Evolutionary conservation across 2,888 invertebrate species (phyloP), one percentile per base, ranked within the genome.

Genomic region (Lacanobia wlatinum): DNA sequence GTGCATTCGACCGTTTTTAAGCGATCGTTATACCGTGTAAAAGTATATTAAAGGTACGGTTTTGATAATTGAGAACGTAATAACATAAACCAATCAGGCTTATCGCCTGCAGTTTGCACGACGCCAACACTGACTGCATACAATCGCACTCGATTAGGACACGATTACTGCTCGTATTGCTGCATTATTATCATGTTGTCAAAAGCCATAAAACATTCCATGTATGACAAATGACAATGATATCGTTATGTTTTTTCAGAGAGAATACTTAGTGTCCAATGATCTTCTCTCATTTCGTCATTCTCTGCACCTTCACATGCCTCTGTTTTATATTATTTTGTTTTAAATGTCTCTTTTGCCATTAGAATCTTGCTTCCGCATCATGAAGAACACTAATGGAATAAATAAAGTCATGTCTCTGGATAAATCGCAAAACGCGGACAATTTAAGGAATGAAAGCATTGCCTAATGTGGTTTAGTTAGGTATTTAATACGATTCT

Each of bases 11-110:
- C 60, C 66, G n/a, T 73, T 73, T 73, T 83, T 69, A 72, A 73
- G 53, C 63, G 56, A 73, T 59, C 46, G 10, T 69, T 63, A 73
- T 53, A 83, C 79, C 62, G 59, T 60, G 69, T 78, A 66, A 73
- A 73, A 66, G 34, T 58, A 60, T 65, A n/a, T n/a, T n/a, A 69
- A 21, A 67, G n/a, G 69, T 82, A 82, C 65, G 83, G 83, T 80
- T 67, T 77, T 74, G 63, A 75, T 84, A 84, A 84, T 80, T 69
- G 70, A 69, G 78, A 84, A 85, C 75, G 78, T 64, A 73, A 80
- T 84, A 85, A 83, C 85, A 84, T 78, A 83, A 70, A 77, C 70
- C 67, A 84, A 84, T 83, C 73, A 71, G 52, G 43, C 50, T 84
- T 84, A 84, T 84, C 85, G 80, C 48, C 55, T 60, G 28, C 62